Evolutionary conservation across 1,140 invertebrate species (phyloP), one percentile per base, ranked within the genome.

Genomic region (Drosophila prosaltans): DNA sequence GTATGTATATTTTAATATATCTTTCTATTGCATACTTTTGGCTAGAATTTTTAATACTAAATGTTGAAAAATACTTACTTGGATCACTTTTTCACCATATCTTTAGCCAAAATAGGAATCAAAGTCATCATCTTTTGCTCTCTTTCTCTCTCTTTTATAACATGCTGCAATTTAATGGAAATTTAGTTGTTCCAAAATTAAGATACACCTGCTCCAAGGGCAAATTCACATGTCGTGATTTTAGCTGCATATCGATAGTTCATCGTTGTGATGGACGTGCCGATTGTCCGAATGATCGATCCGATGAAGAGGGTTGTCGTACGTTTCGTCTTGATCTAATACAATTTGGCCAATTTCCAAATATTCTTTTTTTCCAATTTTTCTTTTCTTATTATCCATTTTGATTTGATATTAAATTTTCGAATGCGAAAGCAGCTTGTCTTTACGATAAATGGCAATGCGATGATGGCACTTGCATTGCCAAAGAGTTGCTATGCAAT

Each of bases 171-270:
- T 16, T 16, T 43, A 36, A n/a, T 26, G 51, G 59, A 62, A 26
- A 43, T 6, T 45, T 60, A 92, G 91, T 92, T 78, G 91, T 90
- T 55, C 91, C 91, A 26, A 78, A 80, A 54, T 48, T 92, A 36
- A 78, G 78, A 26, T 92, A 78, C 60, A 91, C 81, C 5, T 94
- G 94, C 91, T 93, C 94, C 72, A 90, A 92, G 78, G 93, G 93
- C 91, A 94, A 94, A 83, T 94, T 94, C 90, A 94, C 94, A 74
- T 95, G 95, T 81, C 93, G 92, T 41, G 95, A 95, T 89, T 93
- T 94, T 43, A 93, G 94, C 90, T 97, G 96, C 91, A 95, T 97
- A 76, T 95, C 95, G 28, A 93, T 94, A n/a, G 90, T 94, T 2
- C 84, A 93, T 69, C 93, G 94, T 26, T 95, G 95, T 74, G 93